These are phyloP conservation scores for Brotogeris chrysoptera DNA, from an alignment of 2,797 vertebrate species.

Conservation along the genomic window DNA sequence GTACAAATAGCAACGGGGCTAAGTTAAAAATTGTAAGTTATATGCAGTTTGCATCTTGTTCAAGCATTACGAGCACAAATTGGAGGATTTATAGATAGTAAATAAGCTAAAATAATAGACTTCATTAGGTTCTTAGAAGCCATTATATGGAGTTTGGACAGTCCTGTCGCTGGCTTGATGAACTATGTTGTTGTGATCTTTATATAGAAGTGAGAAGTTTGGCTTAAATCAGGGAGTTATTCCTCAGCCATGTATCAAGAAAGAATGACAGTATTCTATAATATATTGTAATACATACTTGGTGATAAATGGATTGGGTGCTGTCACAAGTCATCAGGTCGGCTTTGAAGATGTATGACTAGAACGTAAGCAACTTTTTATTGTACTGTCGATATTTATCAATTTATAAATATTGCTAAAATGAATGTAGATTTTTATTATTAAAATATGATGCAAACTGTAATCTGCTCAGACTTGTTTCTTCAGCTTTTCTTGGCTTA, in stretches of 20 bases:
- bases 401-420: slow-evolving; percentile 55
- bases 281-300: slow-evolving; percentile 55
- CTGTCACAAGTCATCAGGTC: slow-evolving; percentile 56
- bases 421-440: slow-evolving; percentile 16
- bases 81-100: neutral
- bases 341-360: slow-evolving; percentile 41
- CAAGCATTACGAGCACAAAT: neutral
- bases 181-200: slow-evolving; percentile 30
- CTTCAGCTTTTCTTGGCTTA: slow-evolving; percentile 30
- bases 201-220: slow-evolving; percentile 47
- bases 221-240: slow-evolving; percentile 50
- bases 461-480: neutral
- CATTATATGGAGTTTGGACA: neutral
- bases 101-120: slow-evolving; percentile 9
- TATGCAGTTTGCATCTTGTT: neutral
- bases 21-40: neutral
- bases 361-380: slow-evolving; percentile 48
- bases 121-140: neutral
- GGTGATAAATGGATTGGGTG: slow-evolving; percentile 57
- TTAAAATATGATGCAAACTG: slow-evolving; percentile 30
- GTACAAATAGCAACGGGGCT: neutral
- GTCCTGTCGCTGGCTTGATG: slow-evolving; percentile 40
- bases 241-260: slow-evolving; percentile 39
- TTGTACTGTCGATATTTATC: slow-evolving; percentile 32
- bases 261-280: slow-evolving; percentile 45